Evolutionary conservation across 2,888 invertebrate genomes (phyloP), one percentile per base, ranked within the genome.

Genomic region (Actias luna): DNA sequence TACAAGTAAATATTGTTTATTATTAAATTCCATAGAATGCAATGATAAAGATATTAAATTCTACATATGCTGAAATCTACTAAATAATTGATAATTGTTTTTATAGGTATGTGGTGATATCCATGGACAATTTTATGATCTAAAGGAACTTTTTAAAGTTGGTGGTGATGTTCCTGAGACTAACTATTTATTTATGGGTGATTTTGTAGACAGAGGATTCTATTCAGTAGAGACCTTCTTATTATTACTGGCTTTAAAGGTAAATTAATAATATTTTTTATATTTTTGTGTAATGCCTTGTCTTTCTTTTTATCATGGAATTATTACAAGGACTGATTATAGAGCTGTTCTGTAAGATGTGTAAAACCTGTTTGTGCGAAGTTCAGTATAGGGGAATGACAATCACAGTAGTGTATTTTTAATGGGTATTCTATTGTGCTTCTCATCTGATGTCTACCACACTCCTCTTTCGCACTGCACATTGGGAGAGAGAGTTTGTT

Each of bases 81-180:
- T 33, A 10, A 33, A 5, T 33, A 5, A 33, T 12, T 33, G 12
- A n/a, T 39, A n/a, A 39, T 31, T 58, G 14, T 67, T 66, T n/a
- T 93, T 93, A 42, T 82, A 98, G 98, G 99, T 99, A 16, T 99
- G 99, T 90, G 99, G 99, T 65, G 99, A 99, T 85, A 99, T 99
- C 72, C 99, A 99, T 85, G 99, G 99, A 12, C 99, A 99, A 89
- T 99, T 99, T 91, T 99, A 99, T 92, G 99, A 99, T 90, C 93
- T 99, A 58, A 99, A 98, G 87, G 98, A 99, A 87, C 92, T 99
- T 55, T 98, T 99, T 81, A 99, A 98, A 95, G 99, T 99, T 29
- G 99, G 99, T 52, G 99, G 99, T 27, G 98, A 99, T 95, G 99
- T 99, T 62, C 99, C 99, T 16, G 99, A 99, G 87, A 99, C 99